Percentiles rank a stretch among this genome's conserved stretches.
Evolutionary conservation across 2,113 vertebrate genomes (phyloP).

Genomic region (Nicator chloris): DNA sequence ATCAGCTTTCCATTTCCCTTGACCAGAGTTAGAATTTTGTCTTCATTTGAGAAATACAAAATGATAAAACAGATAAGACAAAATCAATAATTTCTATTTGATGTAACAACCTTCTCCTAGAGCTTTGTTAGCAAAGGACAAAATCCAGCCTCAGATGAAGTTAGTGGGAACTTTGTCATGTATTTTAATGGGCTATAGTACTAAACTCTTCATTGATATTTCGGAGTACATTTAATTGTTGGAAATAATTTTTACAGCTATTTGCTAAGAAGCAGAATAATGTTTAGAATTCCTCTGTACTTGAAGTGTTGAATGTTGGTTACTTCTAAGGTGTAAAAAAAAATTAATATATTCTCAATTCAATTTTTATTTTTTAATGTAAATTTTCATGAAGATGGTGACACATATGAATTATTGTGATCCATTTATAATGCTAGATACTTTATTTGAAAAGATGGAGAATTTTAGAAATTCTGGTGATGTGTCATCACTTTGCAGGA

Average conservation of each 20-base stretch:
- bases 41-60: not conserved
- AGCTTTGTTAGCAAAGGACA: not conserved
- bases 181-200: not conserved
- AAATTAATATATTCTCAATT: not conserved
- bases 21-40: not conserved
- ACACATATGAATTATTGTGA: not conserved
- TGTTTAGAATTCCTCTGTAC: not conserved
- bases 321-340: not conserved
- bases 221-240: not conserved
- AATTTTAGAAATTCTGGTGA: not conserved
- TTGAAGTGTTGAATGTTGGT: not conserved
- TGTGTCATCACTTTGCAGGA: not conserved
- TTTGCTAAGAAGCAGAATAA: not conserved
- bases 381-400: not conserved
- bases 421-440: not conserved
- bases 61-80: not conserved
- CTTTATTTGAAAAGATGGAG: not conserved
- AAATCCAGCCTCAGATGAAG: not conserved
- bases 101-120: not conserved
- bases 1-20: not conserved
- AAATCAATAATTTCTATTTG: not conserved
- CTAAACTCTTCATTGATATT: not conserved
- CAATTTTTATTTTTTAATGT: not conserved
- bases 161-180: not conserved
- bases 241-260: not conserved